A percentile compares a stretch with the other conserved stretches of the same genome.
phyloP scores from a whole-genome alignment of 2,888 invertebrate genomes.

The Orgyia antiqua region DNA sequence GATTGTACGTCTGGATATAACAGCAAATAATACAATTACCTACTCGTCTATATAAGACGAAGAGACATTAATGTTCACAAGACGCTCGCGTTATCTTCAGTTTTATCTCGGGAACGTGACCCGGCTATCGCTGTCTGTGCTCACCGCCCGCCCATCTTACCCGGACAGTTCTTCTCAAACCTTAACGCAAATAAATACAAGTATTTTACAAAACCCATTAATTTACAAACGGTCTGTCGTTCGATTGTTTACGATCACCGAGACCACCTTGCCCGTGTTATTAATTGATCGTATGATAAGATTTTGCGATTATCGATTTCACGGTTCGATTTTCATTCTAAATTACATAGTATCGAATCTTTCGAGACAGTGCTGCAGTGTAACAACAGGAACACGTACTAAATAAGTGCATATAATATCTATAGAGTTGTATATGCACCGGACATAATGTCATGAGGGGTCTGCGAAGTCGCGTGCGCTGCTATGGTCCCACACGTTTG shows the following conservation, averaged over 20 bases:
- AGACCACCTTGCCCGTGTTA: slow-evolving; percentile 68
- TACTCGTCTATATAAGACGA: no score
- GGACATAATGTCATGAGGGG: slow-evolving; percentile 27
- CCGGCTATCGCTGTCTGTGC: slow-evolving; percentile 53
- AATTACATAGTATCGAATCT: slow-evolving; percentile 18
- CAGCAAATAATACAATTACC: no score
- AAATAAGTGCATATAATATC: no score
- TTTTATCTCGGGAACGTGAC: slow-evolving; percentile 72
- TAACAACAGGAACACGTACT: slow-evolving; percentile 30
- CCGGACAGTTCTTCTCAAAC: slow-evolving; percentile 37
- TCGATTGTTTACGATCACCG: slow-evolving; percentile 55
- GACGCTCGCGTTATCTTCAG: slow-evolving; percentile 55
- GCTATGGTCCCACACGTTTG: slow-evolving; percentile 19
- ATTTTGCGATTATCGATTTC: slow-evolving; percentile 37
- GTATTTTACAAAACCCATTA: slow-evolving; percentile 53
- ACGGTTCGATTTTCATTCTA: slow-evolving; percentile 29
- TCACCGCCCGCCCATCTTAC: slow-evolving; percentile 65
- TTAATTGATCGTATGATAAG: slow-evolving; percentile 68
- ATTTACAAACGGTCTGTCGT: slow-evolving; percentile 66
- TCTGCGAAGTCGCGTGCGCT: slow-evolving; percentile 16
- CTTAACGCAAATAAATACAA: slow-evolving; percentile 47
- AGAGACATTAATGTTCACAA: slow-evolving; percentile 64
- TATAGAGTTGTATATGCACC: no score
- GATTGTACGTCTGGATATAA: no score
- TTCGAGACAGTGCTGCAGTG: slow-evolving; percentile 18